Base-by-base conservation (phyloP, 2,113 vertebrate genomes). In the Colaptes auratus region DNA sequence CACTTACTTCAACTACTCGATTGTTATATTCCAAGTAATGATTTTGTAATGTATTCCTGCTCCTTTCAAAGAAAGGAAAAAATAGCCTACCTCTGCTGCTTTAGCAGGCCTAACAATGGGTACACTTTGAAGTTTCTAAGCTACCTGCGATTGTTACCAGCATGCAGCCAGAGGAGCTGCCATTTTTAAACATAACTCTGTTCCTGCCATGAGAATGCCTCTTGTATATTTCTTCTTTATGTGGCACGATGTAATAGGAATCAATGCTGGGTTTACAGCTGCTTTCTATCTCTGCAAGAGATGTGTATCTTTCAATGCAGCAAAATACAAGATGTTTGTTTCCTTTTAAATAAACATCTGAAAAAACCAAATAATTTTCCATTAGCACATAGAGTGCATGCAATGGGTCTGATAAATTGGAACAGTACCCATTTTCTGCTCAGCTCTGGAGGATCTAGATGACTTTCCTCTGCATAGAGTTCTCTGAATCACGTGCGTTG, bases 301-400 rank as follows among this genome's bases (percentile, higher is more conserved):
- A 82, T 42, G 33, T 2, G 0, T 79, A 63, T 73, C 25, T 79
- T 78, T 67, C 16, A 86, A 23, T 42, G 36, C 59, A 69, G n/a
- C 50, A 85, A 79, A 87, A 85, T 21, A n/a, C 21, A 73, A 67
- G 24, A 72, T 67, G 11, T 46, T 82, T 79, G n/a, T 67, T 76
- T 27, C 33, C 33, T 79, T 72, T 91, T 74, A 96, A 85, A 73
- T 75, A 94, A 89, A 76, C 58, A 56, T 65, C 39, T 89, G 84
- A 27, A 67, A 92, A 31, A 85, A 75, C 53, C 53, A 52, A 53
- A 55, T 16, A 23, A 15, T 50, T 75, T 92, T 74, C 69, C 52
- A 60, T 27, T 70, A 52, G 35, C 10, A 55, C 3, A 1, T 20
- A 31, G 2, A 46, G 36, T 36, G 35, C 13, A 35, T 55, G n/a